Evolutionary conservation across 2,797 vertebrate genomes (phyloP), one percentile per base, ranked within the genome.

Genomic region (Mionectes olivaceus): DNA sequence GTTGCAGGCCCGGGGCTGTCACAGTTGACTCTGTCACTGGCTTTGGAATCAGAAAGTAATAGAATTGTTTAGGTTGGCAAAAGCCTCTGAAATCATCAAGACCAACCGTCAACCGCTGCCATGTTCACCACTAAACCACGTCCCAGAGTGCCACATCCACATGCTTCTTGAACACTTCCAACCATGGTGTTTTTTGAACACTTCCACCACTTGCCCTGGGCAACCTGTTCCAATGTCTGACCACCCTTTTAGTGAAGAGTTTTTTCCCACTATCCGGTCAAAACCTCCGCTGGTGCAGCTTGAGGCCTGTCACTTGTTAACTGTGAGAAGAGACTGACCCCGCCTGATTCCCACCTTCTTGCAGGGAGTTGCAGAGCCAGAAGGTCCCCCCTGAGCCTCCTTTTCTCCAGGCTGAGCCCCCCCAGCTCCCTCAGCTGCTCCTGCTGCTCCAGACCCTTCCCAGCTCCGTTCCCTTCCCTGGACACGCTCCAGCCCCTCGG

Each of bases 271-370:
- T 49, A 8, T 35, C 64, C 13, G 9, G 16, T 16, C 7, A 14
- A 67, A 67, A 22, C 25, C 19, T 28, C 46, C n/a, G 11, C 3
- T 3, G n/a, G 18, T 21, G 12, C 25, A 41, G 32, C 9, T 24
- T 63, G 5, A 3, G 55, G 15, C 12, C 28, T 57, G 35, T 37
- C 28, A 9, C 71, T 7, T 33, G 19, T 27, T 44, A 10, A 2
- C 17, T 46, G 57, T 3, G 4, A 63, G 28, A 21, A 57, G n/a
- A 83, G 14, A 18, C 28, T 0, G 0, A 25, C 8, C 13, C 10
- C 28, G 4, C 7, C 27, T n/a, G 19, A 17, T 3, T 70, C 14
- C 0, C 0, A 0, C 6, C 21, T 32, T 37, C 21, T 39, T 37
- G 33, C 35, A 35, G 35, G 35, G 44, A n/a, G 1, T 9, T 64